Evolutionary conservation across 2,113 vertebrate genomes (phyloP).

Genomic region (Ameiurus melas): DNA sequence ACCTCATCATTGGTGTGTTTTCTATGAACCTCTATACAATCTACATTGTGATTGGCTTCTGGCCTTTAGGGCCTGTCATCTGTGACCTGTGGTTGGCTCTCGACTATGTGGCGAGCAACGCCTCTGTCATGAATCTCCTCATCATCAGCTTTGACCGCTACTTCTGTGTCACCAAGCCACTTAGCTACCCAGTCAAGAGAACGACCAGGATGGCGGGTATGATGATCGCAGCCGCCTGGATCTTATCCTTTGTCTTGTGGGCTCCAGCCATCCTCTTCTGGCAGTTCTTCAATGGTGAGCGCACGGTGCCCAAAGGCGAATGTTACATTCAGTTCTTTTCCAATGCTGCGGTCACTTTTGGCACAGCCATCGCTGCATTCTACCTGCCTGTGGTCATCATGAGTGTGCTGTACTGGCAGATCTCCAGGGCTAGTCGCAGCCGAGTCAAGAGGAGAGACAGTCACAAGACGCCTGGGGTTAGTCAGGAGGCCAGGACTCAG

Average conservation of each 20-base stretch:
- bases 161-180: slow-evolving; percentile 96
- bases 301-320: slow-evolving; percentile 80
- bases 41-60: slow-evolving; percentile 93
- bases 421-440: slow-evolving; percentile 92
- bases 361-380: slow-evolving; percentile 96
- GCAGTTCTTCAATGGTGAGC: slow-evolving; percentile 91
- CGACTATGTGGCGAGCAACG: slow-evolving; percentile 95
- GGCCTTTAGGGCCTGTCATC: slow-evolving; percentile 92
- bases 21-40: slow-evolving; percentile 98
- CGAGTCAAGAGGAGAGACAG: slow-evolving; percentile 83
- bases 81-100: slow-evolving; percentile 97
- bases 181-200: slow-evolving; percentile 90
- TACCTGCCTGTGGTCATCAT: slow-evolving; percentile 95
- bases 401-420: slow-evolving; percentile 93
- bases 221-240: slow-evolving; percentile 96
- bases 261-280: slow-evolving; percentile 97
- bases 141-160: slow-evolving; percentile 98
- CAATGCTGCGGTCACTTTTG: slow-evolving; percentile 90
- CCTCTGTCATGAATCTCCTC: slow-evolving; percentile 98
- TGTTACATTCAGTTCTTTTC: slow-evolving; percentile 97
- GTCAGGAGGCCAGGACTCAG: slow-evolving; percentile 68
- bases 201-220: slow-evolving; percentile 96
- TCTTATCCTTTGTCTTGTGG: slow-evolving; percentile 94
- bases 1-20: slow-evolving; percentile 93
- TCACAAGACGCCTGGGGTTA: slow-evolving; percentile 73